Conservation (phyloP, 1,140 invertebrate genomes). For the Dreissena rostriformis region DNA sequence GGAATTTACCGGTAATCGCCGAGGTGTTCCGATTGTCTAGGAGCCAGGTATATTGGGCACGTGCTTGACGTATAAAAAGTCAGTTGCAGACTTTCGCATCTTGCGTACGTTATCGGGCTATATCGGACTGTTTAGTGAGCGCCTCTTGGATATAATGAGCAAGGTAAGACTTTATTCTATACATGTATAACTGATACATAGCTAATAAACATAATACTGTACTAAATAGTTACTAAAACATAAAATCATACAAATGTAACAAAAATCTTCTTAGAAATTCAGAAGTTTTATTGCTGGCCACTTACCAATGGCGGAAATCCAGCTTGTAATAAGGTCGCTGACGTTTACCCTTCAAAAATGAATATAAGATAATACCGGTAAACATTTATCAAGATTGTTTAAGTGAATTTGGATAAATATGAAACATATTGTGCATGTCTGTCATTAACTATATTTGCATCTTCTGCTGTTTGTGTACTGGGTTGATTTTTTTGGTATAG, state of each 20-base stretch:
- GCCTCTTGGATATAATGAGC: background rate
- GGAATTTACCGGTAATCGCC: constrained; percentile 13
- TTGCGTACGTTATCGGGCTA: constrained; percentile 48
- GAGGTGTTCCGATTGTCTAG: constrained; percentile 42
- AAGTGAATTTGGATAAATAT: constrained; percentile 1
- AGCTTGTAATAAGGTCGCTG: background rate
- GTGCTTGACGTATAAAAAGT: constrained; percentile 45
- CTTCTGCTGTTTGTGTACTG: background rate
- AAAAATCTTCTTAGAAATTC: background rate
- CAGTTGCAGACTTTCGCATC: constrained; percentile 40
- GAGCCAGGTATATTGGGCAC: constrained; percentile 43
- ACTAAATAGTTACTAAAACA: background rate
- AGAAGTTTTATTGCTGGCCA: too few relatives aligned
- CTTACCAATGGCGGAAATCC: background rate
- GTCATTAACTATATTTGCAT: background rate
- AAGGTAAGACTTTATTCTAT: constrained; percentile 38
- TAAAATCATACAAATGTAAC: background rate
- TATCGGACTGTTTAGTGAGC: constrained; percentile 22
- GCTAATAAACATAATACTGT: background rate
- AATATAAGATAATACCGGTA: background rate
- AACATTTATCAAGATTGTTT: background rate
- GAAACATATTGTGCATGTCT: background rate
- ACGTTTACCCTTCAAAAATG: background rate
- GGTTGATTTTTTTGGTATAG: background rate
- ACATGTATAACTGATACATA: background rate